Evolutionary conservation across 2,113 vertebrate genomes (phyloP), one percentile per base, ranked within the genome.

Genomic region (Ceyx margarethae): DNA sequence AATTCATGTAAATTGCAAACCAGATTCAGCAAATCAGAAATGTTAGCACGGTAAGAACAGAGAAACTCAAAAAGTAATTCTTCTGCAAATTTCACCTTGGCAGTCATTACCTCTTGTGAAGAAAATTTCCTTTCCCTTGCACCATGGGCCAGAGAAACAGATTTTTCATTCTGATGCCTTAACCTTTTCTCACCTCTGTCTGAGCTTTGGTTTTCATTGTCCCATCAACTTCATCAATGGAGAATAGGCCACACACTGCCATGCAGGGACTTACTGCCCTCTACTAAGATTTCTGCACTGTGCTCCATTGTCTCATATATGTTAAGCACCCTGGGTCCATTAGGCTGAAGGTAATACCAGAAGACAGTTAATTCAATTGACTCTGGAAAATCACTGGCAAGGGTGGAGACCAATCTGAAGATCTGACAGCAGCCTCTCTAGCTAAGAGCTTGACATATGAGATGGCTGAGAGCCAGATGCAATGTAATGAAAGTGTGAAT

Each of bases 1-100:
- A 92, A 89, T 66, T 67, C 85, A 92, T 87, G 42, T 82, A 86
- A 95, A 91, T 58, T 62, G 57, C 43, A 92, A 86, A 94, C 92
- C 43, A 81, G 37, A 72, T 71, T 45, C 28, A 76, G 69, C 37
- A 50, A 21, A 79, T 65, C 62, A 65, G 57, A 91, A 92, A 86
- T 29, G 26, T 69, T 77, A 67, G 67, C n/a, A 50, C 14, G 53
- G 18, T n/a, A 68, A 51, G 48, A 80, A 90, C 9, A 66, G 16
- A 74, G 69, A 67, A 77, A 25, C 64, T 84, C 65, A 19, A 50
- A 74, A 87, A 80, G 31, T 81, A 43, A 37, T 94, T 77, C 15
- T 10, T 67, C 53, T 54, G 26, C 3, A 17, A 75, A 28, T 68
- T 91, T 65, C 22, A 56, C 11, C 50, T 74, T 66, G 77, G 23